Evolutionary conservation across 2,888 invertebrate species (phyloP).

Genomic region (Steinernema hermaphroditum): DNA sequence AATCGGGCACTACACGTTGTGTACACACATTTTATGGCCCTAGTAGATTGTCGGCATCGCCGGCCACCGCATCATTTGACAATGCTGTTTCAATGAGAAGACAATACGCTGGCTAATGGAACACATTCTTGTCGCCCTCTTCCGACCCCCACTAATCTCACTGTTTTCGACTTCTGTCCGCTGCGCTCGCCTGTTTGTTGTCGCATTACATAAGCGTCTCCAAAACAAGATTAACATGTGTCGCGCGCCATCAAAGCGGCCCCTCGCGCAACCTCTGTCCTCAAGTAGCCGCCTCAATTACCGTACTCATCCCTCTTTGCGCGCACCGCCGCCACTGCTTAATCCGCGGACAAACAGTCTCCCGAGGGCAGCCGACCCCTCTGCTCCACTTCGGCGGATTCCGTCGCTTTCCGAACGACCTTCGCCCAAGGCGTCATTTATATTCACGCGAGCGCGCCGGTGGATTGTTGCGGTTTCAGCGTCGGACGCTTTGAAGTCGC

Average conservation of each 20-base stretch:
- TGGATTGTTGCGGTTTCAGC: constrained; percentile 19
- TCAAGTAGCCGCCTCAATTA: constrained; percentile 28
- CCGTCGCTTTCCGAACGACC: neutral
- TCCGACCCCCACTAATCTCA: too few relatives aligned
- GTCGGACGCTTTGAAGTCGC: constrained; percentile 21
- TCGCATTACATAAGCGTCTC: neutral
- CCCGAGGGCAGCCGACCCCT: too few relatives aligned
- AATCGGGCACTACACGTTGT: too few relatives aligned
- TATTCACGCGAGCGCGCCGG: constrained; percentile 14
- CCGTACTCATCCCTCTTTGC: neutral
- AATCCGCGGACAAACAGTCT: too few relatives aligned
- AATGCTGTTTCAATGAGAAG: too few relatives aligned
- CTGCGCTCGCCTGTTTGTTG: constrained; percentile 3
- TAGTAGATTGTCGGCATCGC: too few relatives aligned
- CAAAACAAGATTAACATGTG: constrained; percentile 27
- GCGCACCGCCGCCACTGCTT: too few relatives aligned
- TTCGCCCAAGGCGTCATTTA: constrained; percentile 5
- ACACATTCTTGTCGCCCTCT: too few relatives aligned
- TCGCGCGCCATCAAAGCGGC: constrained; percentile 23
- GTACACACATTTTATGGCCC: too few relatives aligned
- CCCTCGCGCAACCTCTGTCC: constrained; percentile 9
- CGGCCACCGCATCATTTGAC: too few relatives aligned
- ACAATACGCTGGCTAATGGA: too few relatives aligned
- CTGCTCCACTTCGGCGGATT: too few relatives aligned
- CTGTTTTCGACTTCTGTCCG: neutral